Evolutionary conservation across 2,888 invertebrate genomes (phyloP).

Genomic region (Patella caerulea): DNA sequence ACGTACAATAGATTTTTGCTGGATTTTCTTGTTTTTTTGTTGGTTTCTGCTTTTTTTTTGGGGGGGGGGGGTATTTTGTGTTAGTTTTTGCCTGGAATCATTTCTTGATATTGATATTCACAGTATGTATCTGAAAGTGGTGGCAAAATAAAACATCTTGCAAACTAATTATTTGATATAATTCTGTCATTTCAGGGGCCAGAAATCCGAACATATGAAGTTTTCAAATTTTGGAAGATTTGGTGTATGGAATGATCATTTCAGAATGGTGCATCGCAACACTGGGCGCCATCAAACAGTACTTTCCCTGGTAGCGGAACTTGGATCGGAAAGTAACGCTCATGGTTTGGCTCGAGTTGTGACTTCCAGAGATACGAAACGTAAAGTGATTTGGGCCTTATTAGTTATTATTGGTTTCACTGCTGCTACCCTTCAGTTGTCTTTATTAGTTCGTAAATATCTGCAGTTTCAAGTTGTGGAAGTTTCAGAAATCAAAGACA

Average conservation of each 20-base stretch:
- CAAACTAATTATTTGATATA: background rate
- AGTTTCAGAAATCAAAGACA: conserved; percentile 62
- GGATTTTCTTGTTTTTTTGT: no score
- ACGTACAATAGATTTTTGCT: no score
- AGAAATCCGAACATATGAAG: conserved; percentile 57
- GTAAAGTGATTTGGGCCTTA: conserved; percentile 64
- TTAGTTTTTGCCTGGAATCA: no score
- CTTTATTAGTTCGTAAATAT: conserved; percentile 61
- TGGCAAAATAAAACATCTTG: no score
- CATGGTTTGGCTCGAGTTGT: conserved; percentile 64
- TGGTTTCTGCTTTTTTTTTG: no score
- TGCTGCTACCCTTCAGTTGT: conserved; percentile 62
- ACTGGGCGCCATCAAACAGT: conserved; percentile 38
- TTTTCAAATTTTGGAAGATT: conserved; percentile 53
- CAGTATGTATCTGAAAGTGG: no score
- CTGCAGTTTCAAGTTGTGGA: conserved; percentile 61
- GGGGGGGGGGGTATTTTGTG: no score
- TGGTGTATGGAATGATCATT: conserved; percentile 45
- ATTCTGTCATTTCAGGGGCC: conserved; percentile 44
- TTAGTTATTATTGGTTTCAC: conserved; percentile 64
- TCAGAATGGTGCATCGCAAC: conserved; percentile 43
- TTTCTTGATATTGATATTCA: no score
- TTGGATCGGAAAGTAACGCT: conserved; percentile 64
- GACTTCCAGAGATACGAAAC: conserved; percentile 54
- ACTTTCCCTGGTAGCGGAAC: conserved; percentile 55